phyloP scores from a whole-genome alignment of 1,140 invertebrate genomes.

The Drosophila subobscura region DNA sequence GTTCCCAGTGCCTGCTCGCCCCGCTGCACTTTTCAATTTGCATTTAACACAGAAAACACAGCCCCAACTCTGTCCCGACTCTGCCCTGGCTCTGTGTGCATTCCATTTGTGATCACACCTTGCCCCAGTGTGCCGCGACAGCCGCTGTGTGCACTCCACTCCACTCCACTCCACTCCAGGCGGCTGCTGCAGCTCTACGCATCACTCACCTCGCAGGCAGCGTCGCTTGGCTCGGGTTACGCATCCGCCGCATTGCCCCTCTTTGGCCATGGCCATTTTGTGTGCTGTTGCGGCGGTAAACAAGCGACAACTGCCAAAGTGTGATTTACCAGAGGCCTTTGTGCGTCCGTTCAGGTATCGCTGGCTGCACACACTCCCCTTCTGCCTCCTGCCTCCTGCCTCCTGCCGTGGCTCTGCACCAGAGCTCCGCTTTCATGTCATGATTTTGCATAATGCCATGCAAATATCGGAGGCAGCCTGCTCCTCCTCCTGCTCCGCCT shows the following conservation, averaged over 20 bases:
- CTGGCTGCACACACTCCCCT: slow-evolving; percentile 2
- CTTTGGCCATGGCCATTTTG: background rate
- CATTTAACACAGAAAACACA: too few species aligned
- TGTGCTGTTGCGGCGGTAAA: slow-evolving; percentile 4
- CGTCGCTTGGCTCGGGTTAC: slow-evolving; percentile 73
- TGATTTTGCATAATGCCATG: slow-evolving; percentile 81
- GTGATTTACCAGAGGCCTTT: slow-evolving; percentile 75
- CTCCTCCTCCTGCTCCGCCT: too few species aligned
- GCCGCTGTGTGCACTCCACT: slow-evolving; percentile 58
- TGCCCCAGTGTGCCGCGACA: slow-evolving; percentile 39
- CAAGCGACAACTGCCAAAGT: slow-evolving; percentile 71
- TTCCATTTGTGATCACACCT: slow-evolving; percentile 7
- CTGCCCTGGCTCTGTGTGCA: too few species aligned
- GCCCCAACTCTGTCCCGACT: too few species aligned
- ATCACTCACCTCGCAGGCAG: slow-evolving; percentile 60
- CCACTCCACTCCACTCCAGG: background rate
- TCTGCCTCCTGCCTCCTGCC: slow-evolving; percentile 4
- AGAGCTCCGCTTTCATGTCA: slow-evolving; percentile 66
- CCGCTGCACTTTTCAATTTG: too few species aligned
- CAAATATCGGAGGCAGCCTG: slow-evolving; percentile 57
- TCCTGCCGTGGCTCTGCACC: slow-evolving; percentile 17
- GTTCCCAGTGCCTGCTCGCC: too few species aligned
- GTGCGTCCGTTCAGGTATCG: slow-evolving; percentile 27
- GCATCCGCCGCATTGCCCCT: slow-evolving; percentile 58
- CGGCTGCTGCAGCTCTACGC: slow-evolving; percentile 47